These are phyloP conservation scores for Borostomias antarcticus DNA, from an alignment of 2,797 vertebrate species.

Conservation along the genomic window DNA sequence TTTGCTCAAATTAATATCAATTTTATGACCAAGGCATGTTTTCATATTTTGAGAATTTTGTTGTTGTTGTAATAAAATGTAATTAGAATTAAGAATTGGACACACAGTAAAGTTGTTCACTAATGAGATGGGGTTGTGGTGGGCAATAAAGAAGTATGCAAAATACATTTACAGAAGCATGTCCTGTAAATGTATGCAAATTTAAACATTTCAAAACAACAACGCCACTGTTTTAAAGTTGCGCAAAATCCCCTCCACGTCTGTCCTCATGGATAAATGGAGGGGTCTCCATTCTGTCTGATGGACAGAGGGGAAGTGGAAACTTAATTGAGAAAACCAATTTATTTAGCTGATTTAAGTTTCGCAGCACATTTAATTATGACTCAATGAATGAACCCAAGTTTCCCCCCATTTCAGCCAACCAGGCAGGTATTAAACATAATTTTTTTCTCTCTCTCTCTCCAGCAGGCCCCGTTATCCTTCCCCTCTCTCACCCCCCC, in stretches of 20 bases:
- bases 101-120: too few relatives aligned
- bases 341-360: conserved; percentile 79
- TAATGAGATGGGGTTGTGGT: too few relatives aligned
- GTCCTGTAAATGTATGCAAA: background rate
- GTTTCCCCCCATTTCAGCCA: conserved; percentile 65
- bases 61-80: too few relatives aligned
- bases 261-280: too few relatives aligned
- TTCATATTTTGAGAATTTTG: too few relatives aligned
- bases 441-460: conserved; percentile 21
- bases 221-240: background rate
- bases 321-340: conserved; percentile 75
- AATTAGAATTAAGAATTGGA: too few relatives aligned
- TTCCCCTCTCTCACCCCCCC: conserved; percentile 35
- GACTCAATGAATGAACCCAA: conserved; percentile 69
- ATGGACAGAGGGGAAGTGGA: conserved; percentile 44
- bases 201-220: background rate
- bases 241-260: too few relatives aligned
- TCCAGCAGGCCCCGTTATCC: conserved; percentile 64
- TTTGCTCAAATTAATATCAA: too few relatives aligned
- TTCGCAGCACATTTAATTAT: conserved; percentile 75
- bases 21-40: too few relatives aligned
- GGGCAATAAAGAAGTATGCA: background rate
- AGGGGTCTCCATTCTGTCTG: background rate
- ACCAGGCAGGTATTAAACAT: conserved; percentile 34
- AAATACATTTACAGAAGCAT: too few relatives aligned